Conservation (phyloP, 2,888 invertebrate species). For the Crepidodera aurea region DNA sequence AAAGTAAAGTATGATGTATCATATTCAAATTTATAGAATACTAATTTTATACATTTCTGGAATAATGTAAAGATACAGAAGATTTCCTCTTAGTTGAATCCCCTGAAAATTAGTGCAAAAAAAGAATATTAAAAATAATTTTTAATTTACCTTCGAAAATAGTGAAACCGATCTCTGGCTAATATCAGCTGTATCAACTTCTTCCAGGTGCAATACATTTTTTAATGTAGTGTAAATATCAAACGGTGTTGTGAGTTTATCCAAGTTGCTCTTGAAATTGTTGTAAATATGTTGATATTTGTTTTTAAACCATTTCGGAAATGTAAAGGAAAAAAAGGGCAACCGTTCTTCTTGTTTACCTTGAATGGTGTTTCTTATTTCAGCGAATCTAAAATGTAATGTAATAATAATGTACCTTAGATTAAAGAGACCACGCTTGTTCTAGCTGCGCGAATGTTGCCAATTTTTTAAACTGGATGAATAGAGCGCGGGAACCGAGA, state of each 20-base stretch:
- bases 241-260: conserved; percentile 84
- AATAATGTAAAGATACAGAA: no score
- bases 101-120: no score
- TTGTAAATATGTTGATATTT: conserved; percentile 68
- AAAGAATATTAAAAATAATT: no score
- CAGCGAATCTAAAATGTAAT: conserved; percentile 71
- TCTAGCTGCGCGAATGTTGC: no score
- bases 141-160: conserved; percentile 67
- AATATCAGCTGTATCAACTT: conserved; percentile 64
- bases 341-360: conserved; percentile 92
- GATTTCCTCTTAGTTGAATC: no score
- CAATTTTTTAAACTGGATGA: no score
- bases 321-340: conserved; percentile 83
- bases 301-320: conserved; percentile 75
- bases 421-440: no score
- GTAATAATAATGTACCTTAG: no score
- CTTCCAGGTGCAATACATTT: conserved; percentile 68
- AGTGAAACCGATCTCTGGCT: conserved; percentile 68
- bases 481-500: no score
- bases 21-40: no score
- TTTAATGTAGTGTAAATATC: conserved; percentile 85
- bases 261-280: conserved; percentile 71
- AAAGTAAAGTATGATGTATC: no score
- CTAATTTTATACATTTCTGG: no score
- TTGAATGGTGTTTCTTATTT: conserved; percentile 84